These are phyloP conservation scores for Sciurus vulgaris DNA, from an alignment of 2,797 vertebrate genomes.

Conservation along the genomic window DNA sequence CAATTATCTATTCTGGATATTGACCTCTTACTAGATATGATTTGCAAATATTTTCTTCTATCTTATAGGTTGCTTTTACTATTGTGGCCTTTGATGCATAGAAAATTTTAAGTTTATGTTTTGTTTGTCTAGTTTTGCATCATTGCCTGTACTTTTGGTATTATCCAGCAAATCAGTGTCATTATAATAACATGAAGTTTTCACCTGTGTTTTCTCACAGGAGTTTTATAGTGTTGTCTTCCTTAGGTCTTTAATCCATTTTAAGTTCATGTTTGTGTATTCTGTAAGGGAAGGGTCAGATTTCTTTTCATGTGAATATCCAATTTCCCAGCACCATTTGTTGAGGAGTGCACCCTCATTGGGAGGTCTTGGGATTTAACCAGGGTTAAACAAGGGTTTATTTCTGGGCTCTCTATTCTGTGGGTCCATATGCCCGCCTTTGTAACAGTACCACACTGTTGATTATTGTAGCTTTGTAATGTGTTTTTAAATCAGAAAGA, in stretches of 20 bases:
- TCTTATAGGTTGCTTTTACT: background rate
- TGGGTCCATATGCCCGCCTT: background rate
- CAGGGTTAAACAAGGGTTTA: background rate
- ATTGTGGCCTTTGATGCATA: background rate
- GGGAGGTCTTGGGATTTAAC: background rate
- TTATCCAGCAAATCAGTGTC: background rate
- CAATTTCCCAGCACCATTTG: background rate
- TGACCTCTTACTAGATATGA: background rate
- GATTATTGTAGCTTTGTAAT: slow-evolving; percentile 9
- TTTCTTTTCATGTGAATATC: background rate
- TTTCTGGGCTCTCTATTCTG: background rate
- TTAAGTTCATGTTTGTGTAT: slow-evolving; percentile 50
- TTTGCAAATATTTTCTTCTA: slow-evolving; percentile 13
- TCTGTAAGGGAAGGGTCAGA: background rate
- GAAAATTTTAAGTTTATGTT: slow-evolving; percentile 33
- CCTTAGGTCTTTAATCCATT: slow-evolving; percentile 7
- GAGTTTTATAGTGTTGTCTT: background rate
- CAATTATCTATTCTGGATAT: background rate
- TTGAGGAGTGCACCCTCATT: background rate
- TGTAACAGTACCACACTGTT: background rate
- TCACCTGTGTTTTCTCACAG: background rate
- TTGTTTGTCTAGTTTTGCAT: background rate
- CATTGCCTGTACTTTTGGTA: background rate
- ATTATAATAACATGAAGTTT: background rate
- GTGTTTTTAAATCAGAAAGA: slow-evolving; percentile 32